Evolutionary conservation across 2,797 vertebrate genomes (phyloP).

Genomic region (Psittacula echo): DNA sequence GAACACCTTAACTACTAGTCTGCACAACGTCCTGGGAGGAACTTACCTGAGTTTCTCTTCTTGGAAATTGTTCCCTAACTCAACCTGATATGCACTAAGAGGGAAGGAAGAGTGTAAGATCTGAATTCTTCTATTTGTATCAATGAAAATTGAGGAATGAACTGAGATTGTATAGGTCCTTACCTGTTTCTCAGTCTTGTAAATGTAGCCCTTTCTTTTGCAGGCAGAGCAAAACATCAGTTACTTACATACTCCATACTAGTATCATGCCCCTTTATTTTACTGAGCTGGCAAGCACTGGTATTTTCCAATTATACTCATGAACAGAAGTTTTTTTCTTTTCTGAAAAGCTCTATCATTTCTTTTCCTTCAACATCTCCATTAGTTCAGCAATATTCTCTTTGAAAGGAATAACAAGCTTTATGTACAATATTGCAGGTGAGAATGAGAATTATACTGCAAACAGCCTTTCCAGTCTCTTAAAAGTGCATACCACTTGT

Average conservation of each 20-base stretch:
- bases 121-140: neutral
- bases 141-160: neutral
- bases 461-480: neutral
- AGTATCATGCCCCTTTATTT: neutral
- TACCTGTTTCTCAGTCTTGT: neutral
- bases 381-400: neutral
- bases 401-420: neutral
- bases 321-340: neutral
- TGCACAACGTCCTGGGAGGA: neutral
- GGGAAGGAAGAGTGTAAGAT: neutral
- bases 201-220: neutral
- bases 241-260: neutral
- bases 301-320: neutral
- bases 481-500: neutral
- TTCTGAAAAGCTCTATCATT: neutral
- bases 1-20: fast-evolving
- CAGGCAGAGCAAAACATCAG: neutral
- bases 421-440: neutral
- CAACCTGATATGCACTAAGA: neutral
- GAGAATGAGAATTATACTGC: neutral
- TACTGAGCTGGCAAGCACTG: neutral
- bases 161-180: neutral
- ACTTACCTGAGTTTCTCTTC: neutral
- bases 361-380: neutral
- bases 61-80: neutral